Evolutionary conservation across 2,113 vertebrate genomes (phyloP), one percentile per base, ranked within the genome.

Genomic region (Micromys minutus): DNA sequence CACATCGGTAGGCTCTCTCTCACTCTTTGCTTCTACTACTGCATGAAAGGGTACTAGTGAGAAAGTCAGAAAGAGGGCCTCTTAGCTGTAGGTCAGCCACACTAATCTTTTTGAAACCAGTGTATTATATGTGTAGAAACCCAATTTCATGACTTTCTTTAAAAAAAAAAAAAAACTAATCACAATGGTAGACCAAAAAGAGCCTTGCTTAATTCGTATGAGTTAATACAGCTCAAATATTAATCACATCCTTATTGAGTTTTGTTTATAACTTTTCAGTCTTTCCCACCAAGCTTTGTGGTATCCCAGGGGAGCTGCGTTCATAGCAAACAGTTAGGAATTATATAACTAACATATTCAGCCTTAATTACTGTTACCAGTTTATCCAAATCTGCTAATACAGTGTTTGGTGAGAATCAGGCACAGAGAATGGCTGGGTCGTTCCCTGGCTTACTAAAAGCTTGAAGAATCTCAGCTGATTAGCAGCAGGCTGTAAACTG

Each of bases 261-360:
- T 34, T 85, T 85, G 87, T 80, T 90, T 91, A 76, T 69, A 93
- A 92, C 63, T 88, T 88, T 90, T 87, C 87, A 85, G 26, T 88
- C 77, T 88, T 90, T 7, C 50, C 47, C 67, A 55, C 81, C 45
- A 89, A 65, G 29, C 16, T 75, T 88, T 87, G 84, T 55, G 63
- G 67, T 84, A 19, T 42, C 16, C n/a, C 47, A 77, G 11, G 31
- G 36, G 55, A 89, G 80, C 80, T 69, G n/a, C 92, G 88, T 92
- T 75, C 85, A 95, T 83, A 92, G 92, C 4, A 75, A 92, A 83
- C 45, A 17, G 17, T 55, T 93, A 47, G 61, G 55, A 92, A 90
- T 89, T 91, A 61, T 24, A 45, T 50, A 93, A 86, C 72, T 76
- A 95, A 94, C 81, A 76, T 16, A 89, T 72, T 89, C 52, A 61